Evolutionary conservation across 2,113 vertebrate species (phyloP).

Genomic region (Megaceryle maxima): DNA sequence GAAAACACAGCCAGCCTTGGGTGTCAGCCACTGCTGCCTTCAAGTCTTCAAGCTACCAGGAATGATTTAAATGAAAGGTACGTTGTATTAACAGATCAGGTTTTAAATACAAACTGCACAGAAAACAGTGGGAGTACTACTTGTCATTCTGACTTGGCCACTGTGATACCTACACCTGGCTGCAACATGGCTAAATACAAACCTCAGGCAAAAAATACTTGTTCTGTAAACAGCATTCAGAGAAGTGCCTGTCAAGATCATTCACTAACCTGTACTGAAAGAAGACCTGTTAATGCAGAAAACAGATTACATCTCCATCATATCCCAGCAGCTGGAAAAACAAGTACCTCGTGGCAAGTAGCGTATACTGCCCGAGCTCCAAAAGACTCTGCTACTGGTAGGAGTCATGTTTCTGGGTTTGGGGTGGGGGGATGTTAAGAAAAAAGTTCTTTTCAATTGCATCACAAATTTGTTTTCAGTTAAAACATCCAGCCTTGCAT

Average conservation of each 20-base stretch:
- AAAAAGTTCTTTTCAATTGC: not conserved
- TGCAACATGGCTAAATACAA: constrained; percentile 29
- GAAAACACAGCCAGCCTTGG: constrained; percentile 16
- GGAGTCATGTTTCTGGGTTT: constrained; percentile 38
- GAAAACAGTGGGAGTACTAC: constrained; percentile 12
- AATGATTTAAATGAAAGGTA: constrained; percentile 19
- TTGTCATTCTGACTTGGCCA: constrained; percentile 31
- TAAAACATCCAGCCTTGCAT: not conserved
- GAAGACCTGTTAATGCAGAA: constrained; percentile 53
- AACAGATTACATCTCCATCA: constrained; percentile 69
- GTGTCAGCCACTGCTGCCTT: constrained; percentile 4
- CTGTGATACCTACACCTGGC: constrained; percentile 37
- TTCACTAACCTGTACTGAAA: constrained; percentile 31
- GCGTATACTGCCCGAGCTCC: constrained; percentile 68
- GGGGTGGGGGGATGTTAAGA: not conserved
- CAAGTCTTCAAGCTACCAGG: constrained; percentile 40
- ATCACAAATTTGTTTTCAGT: constrained; percentile 14
- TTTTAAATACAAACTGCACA: constrained; percentile 25
- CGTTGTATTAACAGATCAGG: constrained; percentile 23
- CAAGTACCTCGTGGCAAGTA: constrained; percentile 75
- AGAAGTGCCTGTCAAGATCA: constrained; percentile 30
- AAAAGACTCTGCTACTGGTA: constrained; percentile 70
- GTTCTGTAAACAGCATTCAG: constrained; percentile 19
- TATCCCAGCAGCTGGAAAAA: constrained; percentile 84
- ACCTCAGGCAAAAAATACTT: constrained; percentile 47